These are phyloP conservation scores for Potorous gilbertii DNA, from an alignment of 2,797 vertebrate genomes.

Conservation along the genomic window DNA sequence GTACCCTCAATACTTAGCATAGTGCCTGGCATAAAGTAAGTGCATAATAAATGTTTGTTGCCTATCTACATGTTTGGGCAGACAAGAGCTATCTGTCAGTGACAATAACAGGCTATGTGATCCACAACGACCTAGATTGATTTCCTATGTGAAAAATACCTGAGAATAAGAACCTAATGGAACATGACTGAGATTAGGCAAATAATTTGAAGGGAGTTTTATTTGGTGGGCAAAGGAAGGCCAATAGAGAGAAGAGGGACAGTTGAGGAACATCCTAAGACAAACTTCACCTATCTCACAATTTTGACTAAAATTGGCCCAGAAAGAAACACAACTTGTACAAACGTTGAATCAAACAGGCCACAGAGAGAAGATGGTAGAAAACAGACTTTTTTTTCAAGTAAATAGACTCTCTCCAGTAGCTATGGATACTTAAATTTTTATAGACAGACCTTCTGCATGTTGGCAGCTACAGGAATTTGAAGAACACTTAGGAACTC, in stretches of 20 bases:
- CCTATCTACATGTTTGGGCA: neutral
- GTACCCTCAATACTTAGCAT: neutral
- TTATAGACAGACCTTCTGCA: neutral
- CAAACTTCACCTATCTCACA: neutral
- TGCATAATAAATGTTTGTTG: neutral
- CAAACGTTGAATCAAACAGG: neutral
- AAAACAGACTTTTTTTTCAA: slow-evolving; percentile 13
- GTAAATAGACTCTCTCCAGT: neutral
- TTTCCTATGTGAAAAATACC: neutral
- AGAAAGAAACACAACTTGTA: neutral
- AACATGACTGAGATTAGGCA: neutral
- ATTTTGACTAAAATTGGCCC: neutral
- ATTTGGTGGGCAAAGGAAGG: neutral
- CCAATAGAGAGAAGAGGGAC: neutral
- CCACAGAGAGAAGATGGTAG: neutral
- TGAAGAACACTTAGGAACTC: neutral
- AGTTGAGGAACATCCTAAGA: neutral
- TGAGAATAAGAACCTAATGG: neutral
- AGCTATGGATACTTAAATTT: neutral
- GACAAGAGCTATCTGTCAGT: neutral
- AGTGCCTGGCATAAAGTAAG: neutral
- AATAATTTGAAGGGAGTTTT: neutral
- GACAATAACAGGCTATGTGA: neutral
- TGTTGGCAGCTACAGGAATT: neutral
- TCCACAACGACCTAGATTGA: neutral